Evolutionary conservation across 2,797 vertebrate genomes (phyloP).

Genomic region (Alcedo atthis): DNA sequence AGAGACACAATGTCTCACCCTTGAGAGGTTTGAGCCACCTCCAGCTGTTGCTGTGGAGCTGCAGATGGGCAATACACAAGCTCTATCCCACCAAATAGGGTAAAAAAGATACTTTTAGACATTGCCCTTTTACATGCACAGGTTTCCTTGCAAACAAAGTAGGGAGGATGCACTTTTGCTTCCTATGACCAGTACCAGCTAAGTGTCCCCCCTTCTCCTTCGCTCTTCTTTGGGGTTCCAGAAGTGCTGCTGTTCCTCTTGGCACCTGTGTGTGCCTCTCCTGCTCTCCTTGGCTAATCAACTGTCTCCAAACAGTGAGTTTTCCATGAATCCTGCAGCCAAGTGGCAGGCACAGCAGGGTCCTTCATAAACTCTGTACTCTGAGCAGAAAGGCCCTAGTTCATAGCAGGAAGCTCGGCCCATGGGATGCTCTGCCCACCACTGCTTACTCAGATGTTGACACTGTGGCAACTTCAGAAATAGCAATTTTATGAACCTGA

Average conservation of each 20-base stretch:
- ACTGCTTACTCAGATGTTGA: not conserved
- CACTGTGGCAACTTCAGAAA: not conserved
- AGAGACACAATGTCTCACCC: not conserved
- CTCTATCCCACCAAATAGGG: too few relatives aligned
- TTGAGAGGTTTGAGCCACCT: not conserved
- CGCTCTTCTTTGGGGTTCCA: not conserved
- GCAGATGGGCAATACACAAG: not conserved
- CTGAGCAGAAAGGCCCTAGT: not conserved
- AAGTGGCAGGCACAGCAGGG: not conserved
- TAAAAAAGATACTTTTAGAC: not conserved
- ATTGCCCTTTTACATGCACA: not conserved
- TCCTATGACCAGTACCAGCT: not conserved
- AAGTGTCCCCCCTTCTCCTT: not conserved
- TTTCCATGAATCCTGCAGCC: not conserved
- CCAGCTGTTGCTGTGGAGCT: not conserved
- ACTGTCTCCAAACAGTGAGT: not conserved
- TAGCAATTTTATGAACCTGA: not conserved
- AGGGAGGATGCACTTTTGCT: not conserved
- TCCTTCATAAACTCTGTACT: not conserved
- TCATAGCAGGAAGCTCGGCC: not conserved
- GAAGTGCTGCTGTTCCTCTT: not conserved
- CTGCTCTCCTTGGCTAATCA: not conserved
- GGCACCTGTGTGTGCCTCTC: not conserved
- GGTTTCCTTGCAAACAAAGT: not conserved
- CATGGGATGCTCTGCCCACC: not conserved